phyloP scores from a whole-genome alignment of 2,113 vertebrate genomes.

The Parus major region DNA sequence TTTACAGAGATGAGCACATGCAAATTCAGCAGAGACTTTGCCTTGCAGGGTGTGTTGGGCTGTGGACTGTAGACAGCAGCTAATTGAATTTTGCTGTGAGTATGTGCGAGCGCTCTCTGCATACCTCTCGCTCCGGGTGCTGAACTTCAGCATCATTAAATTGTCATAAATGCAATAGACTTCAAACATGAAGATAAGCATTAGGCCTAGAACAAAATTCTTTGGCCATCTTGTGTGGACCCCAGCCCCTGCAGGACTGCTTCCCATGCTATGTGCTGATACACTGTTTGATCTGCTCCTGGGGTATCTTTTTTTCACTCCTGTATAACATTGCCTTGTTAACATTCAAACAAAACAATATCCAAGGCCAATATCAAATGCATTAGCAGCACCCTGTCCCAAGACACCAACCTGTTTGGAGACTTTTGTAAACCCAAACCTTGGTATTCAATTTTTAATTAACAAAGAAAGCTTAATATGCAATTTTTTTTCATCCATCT shows the following conservation, averaged over 20 bases:
- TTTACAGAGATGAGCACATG: not conserved
- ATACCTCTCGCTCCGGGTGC: not conserved
- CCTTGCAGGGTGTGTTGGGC: not conserved
- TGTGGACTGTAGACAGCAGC: not conserved
- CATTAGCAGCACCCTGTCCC: not conserved
- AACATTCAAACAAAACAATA: constrained; percentile 12
- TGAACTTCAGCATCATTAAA: constrained; percentile 24
- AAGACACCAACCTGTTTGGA: constrained; percentile 9
- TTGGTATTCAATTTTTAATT: constrained; percentile 72
- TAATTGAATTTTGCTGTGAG: not conserved
- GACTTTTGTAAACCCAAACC: constrained; percentile 62
- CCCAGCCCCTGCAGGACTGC: not conserved
- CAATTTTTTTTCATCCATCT: constrained; percentile 55
- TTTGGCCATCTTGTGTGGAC: not conserved
- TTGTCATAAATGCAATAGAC: not conserved
- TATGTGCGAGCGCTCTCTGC: not conserved
- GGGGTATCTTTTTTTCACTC: not conserved
- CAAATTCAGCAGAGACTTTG: not conserved
- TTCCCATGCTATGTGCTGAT: not conserved
- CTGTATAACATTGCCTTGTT: not conserved
- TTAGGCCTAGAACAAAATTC: not conserved
- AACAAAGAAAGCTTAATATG: constrained; percentile 74
- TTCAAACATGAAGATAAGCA: not conserved
- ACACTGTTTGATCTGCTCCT: not conserved
- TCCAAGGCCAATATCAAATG: not conserved